Base-by-base conservation (phyloP, 2,113 vertebrate genomes). In the Rousettus leschenaultii region DNA sequence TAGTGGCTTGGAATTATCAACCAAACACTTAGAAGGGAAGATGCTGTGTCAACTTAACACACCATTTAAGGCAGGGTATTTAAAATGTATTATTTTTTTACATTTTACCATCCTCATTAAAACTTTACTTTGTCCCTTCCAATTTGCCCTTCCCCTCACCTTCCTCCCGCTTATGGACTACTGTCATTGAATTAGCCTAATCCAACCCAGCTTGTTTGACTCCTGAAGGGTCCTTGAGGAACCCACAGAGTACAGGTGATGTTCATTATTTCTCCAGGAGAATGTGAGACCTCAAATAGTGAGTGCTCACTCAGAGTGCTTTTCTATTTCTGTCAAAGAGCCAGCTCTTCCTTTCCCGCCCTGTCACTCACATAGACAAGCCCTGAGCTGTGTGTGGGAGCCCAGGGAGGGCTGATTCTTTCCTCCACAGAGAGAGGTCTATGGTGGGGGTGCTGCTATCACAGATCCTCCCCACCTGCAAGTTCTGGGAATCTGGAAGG, bases 201-300 rank as follows among this genome's bases (percentile, higher is more conserved):
- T 92, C 88, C 78, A 88, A 78, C n/a, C 63, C 71, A 70, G 79
- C 40, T 74, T 90, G 59, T 57, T 89, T 59, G 78, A 90, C 86
- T 97, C 92, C 55, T 35, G 61, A 65, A 85, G 77, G 71, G 77
- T 63, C 59, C 65, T 94, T 57, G 43, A 85, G 45, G 61, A 90
- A 40, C 15, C 55, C 75, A 43, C 51, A 7, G 84, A 55, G 43
- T 12, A 15, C n/a, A 15, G 30, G 55, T 13, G 40, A 71, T 6
- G 9, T 61, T 96, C 94, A 59, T 89, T 96, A 94, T 89, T 89
- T 95, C 82, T 96, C 33, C 19, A 57, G 80, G 40, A 95, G 53
- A 63, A 61, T 48, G 16, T 0, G 48, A 77, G 77, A 57, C 57
- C 73, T 59, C 38, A 51, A 35, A 45, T 94, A 96, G 92, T 78